A percentile compares a stretch with the other conserved stretches of the same genome.
These are phyloP conservation scores for Hypselothyrea guttata DNA, from an alignment of 2,888 invertebrate genomes.

Conservation along the genomic window DNA sequence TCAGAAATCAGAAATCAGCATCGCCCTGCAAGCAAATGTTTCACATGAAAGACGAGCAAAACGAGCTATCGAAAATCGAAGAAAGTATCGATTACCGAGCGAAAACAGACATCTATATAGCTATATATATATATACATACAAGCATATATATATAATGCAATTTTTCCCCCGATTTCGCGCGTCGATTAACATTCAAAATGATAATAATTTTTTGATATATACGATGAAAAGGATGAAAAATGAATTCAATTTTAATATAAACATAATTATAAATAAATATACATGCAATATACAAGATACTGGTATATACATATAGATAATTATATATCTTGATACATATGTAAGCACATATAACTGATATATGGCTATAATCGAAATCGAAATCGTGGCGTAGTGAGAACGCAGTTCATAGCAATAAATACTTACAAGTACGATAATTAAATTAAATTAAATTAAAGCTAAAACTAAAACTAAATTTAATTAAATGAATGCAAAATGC, in stretches of 20 bases:
- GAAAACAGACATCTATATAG: too few relatives aligned
- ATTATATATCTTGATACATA: constrained; percentile 38
- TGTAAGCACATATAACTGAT: constrained; percentile 30
- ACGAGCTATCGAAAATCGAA: constrained; percentile 2
- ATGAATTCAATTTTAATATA: constrained; percentile 36
- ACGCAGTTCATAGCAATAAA: constrained; percentile 67
- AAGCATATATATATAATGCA: not conserved
- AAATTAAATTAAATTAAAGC: too few relatives aligned
- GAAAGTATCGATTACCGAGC: too few relatives aligned
- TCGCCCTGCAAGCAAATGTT: constrained; percentile 22
- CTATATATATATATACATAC: too few relatives aligned
- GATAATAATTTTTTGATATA: constrained; percentile 77
- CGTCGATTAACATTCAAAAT: constrained; percentile 69
- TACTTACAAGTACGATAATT: constrained; percentile 17
- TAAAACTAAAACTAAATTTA: constrained; percentile 11
- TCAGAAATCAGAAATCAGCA: constrained; percentile 30
- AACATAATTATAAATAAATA: constrained; percentile 18
- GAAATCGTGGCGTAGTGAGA: constrained; percentile 62
- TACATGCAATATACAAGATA: constrained; percentile 37
- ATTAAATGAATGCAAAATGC: constrained; percentile 27
- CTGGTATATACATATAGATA: constrained; percentile 28
- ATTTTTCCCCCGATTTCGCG: constrained; percentile 54
- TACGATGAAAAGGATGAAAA: constrained; percentile 21
- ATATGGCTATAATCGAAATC: constrained; percentile 42
- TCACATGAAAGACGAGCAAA: constrained; percentile 9